Base-by-base conservation (phyloP, 2,113 vertebrate species). In the Megalops atlanticus region DNA sequence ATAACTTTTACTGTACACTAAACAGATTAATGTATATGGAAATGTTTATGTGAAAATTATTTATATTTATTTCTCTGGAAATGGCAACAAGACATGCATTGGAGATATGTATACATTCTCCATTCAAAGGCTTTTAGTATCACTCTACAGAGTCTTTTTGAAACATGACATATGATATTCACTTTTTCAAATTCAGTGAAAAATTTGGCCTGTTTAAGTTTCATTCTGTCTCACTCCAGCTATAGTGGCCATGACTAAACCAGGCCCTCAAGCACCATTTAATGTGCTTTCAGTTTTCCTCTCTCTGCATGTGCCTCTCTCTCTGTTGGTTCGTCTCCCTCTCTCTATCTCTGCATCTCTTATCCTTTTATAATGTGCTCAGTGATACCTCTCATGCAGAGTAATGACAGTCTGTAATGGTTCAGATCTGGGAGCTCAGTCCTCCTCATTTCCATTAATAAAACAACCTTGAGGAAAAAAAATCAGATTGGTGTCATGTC, bases 401-500 rank as follows among this genome's bases (percentile, higher is more conserved):
- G 27, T 24, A 27, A n/a, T n/a, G 38, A 24, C 35, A 74, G 38
- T 24, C 21, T 16, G 16, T 74, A 1, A 10, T 18, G 35, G 4
- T 14, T 71, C 35, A 74, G 71, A 36, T 41, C 31, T 40, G 27
- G 40, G 24, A 75, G 24, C 69, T 79, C 47, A 16, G 16, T 27
- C 21, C 36, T 54, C 12, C 39, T 73, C 54, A 12, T 33, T 5
- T 82, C 18, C 74, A 74, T 80, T 81, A 77, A 84, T 82, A 74
- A 86, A 84, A 86, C 14, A 81, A 81, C 88, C 88, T 89, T 91
- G 86, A 89, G 83, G 82, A 71, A 36, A 77, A 79, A 64, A 81
- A 84, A n/a, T 68, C n/a, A 49, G 81, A 78, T 79, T 52, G 69
- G 35, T 76, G 54, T 81, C 79, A 49, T 16, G 40, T 81, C 72